Base-by-base conservation (phyloP, 2,888 invertebrate species). In the Malthinus flaveolus region DNA sequence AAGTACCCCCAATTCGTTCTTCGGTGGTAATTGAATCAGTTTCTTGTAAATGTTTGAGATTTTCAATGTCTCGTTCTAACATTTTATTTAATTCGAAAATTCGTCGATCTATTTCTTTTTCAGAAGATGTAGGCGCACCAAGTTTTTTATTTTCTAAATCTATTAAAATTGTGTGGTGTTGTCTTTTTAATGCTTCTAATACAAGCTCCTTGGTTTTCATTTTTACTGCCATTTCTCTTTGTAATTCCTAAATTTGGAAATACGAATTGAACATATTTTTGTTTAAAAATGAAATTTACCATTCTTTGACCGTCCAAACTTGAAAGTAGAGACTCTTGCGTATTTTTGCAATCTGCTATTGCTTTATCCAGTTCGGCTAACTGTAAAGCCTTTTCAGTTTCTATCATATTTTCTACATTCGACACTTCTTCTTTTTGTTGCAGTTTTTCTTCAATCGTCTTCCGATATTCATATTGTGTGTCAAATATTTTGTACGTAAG, bases 401-500 rank as follows among this genome's bases (percentile, higher is more conserved):
- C 50, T 15, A 33, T 46, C 10, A 58, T 52, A 2, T 56, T 47
- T 31, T 66, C 35, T 37, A 63, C 65, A 1, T 49, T 52, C 7
- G 59, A 55, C 13, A 50, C 49, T 11, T 62, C 61, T 11, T 70
- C 66, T 51, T 68, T 71, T 31, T 67, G 52, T 7, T 61, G 56
- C 15, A 66, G 60, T 7, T 75, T 45, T 31, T 68, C 55, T 7
- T 71, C 68, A n/a, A 74, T 63, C 56, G 68, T 65, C 3, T 49
- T 59, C 7, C 69, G 64, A 56, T 69, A 75, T 7, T 67, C 60
- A 51, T 70, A 68, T 32, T 68, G 68, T 8, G 71, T 63, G 45
- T 74, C 71, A 50, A 72, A 71, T 42, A 71, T 67, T 68, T 73
- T 74, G 53, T 71, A 72, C 31, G 67, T 72, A 10, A 75, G 52